Conservation (phyloP, 2,888 invertebrate species). For the Athalia circularis region DNA sequence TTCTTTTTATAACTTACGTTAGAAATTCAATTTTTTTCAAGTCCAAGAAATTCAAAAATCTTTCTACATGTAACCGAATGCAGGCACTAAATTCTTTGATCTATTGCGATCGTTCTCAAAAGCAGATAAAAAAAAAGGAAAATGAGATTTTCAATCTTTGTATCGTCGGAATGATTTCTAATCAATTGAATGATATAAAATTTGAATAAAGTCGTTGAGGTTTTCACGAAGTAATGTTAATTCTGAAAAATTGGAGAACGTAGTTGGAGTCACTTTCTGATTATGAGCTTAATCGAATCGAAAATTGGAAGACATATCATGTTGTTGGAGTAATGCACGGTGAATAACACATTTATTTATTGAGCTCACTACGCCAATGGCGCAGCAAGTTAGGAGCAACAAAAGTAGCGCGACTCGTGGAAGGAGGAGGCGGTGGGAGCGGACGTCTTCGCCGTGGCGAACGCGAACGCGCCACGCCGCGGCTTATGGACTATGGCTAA, state of each 20-base stretch:
- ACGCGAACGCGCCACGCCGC: conserved; percentile 3
- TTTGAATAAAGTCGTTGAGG: not conserved
- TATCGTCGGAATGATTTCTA: too few relatives aligned
- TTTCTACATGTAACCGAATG: too few relatives aligned
- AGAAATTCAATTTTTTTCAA: not conserved
- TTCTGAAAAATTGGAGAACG: not conserved
- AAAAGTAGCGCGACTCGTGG: conserved; percentile 67
- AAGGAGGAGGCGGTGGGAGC: conserved; percentile 67
- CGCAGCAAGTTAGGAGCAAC: conserved; percentile 64
- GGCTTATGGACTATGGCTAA: not conserved
- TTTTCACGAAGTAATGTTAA: not conserved
- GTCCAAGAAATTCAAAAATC: too few relatives aligned
- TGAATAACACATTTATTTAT: too few relatives aligned
- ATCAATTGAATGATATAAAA: too few relatives aligned
- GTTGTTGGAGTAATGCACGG: not conserved
- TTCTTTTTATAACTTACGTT: not conserved
- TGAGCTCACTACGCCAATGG: conserved; percentile 64
- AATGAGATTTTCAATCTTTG: too few relatives aligned
- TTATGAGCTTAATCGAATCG: not conserved
- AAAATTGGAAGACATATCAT: too few relatives aligned
- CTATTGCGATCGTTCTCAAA: too few relatives aligned
- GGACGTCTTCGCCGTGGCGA: conserved; percentile 59
- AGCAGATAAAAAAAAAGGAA: too few relatives aligned
- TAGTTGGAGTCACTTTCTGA: not conserved
- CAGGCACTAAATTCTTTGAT: too few relatives aligned